Percentiles rank a stretch among this genome's conserved stretches.
phyloP scores from a whole-genome alignment of 2,797 vertebrate genomes.

The Cuculus canorus region DNA sequence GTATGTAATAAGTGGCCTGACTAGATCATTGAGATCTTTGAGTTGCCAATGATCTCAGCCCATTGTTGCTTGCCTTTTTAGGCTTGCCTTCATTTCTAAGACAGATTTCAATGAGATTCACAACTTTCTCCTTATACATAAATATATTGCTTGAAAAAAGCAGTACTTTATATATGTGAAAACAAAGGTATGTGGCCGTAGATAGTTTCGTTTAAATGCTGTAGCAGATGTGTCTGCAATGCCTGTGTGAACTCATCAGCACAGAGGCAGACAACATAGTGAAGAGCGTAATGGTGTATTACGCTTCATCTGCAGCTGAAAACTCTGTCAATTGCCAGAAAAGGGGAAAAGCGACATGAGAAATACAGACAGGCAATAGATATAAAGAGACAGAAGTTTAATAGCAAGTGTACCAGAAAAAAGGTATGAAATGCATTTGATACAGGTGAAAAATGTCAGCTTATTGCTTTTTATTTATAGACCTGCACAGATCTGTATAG shows the following conservation, averaged over 20 bases:
- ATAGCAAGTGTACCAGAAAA: background rate
- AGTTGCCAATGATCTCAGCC: background rate
- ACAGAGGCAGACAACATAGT: background rate
- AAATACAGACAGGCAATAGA: background rate
- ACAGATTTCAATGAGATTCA: background rate
- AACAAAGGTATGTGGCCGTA: constrained; percentile 25
- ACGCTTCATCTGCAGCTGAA: background rate
- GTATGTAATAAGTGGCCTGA: background rate
- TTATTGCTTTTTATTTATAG: constrained; percentile 29
- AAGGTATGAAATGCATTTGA: background rate
- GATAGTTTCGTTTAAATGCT: constrained; percentile 56
- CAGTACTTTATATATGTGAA: constrained; percentile 22
- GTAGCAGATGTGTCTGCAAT: background rate
- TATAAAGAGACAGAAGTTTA: background rate
- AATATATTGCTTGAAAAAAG: constrained; percentile 34
- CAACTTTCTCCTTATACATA: background rate
- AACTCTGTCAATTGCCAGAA: background rate
- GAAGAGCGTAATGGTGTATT: background rate
- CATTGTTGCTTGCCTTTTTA: background rate
- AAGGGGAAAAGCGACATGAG: background rate
- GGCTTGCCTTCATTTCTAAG: background rate
- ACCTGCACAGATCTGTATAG: background rate
- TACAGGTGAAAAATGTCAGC: background rate
- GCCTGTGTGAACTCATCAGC: background rate
- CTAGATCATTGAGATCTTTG: background rate